Evolutionary conservation across 2,888 invertebrate genomes (phyloP), one percentile per base, ranked within the genome.

Genomic region (Agrochola macilenta): DNA sequence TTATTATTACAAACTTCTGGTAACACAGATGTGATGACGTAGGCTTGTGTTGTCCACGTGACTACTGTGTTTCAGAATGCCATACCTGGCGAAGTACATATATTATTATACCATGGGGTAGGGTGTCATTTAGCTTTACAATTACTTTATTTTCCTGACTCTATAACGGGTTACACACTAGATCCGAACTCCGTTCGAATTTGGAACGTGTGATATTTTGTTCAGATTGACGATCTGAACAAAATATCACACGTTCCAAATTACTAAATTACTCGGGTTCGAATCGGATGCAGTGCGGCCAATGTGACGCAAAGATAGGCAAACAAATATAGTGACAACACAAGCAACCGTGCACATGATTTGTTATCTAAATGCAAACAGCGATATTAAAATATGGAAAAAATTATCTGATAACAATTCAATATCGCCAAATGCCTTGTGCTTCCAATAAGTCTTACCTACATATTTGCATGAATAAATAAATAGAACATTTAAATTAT

Each of bases 331-430:
- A 26, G 7, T 74, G 11, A 54, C 23, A 73, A 74, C 52, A 54
- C 26, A 39, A 3, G 26, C 14, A 26, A 20, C 14, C 26, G 43
- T 43, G 2, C 5, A 20, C 2, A 35, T 23, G 7, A n/a, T 76
- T n/a, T 17, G 46, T 58, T 58, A 74, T 76, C 76, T 46, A 14
- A 74, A 35, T 75, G 7, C 11, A 49, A 76, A 74, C 35, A 26
- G 14, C 9, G 57, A 46, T 57, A 74, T 75, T 46, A 75, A 75
- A 75, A n/a, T 30, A 30, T 14, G 20, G 20, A 57, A 46, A 30
- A 57, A 35, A 26, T 9, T 26, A 39, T 60, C 58, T 49, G 76
- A 77, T 74, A 60, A 35, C 5, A 39, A 26, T 17, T 72, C 1
- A 14, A 17, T 52, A 72, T 71, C 20, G 5, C 3, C 11, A 39